Evolutionary conservation across 2,113 vertebrate species (phyloP).

Genomic region (Argyrosomus japonicus): DNA sequence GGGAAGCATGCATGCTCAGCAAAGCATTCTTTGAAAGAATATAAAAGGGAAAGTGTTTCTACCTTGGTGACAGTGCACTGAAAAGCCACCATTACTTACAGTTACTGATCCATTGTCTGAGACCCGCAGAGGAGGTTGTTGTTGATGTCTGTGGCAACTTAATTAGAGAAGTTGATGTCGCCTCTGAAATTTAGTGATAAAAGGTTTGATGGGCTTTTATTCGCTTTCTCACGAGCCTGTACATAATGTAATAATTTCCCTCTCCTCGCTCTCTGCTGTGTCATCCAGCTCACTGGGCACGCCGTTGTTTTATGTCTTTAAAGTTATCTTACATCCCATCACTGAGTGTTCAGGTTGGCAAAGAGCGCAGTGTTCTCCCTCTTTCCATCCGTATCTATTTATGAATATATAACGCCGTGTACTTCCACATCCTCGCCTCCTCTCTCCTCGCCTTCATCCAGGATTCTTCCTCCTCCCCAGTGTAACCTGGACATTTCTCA

Average conservation of each 20-base stretch:
- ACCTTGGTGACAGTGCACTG: slow-evolving; percentile 7
- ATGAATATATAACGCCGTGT: slow-evolving; percentile 23
- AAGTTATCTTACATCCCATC: slow-evolving; percentile 50
- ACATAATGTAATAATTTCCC: slow-evolving; percentile 3
- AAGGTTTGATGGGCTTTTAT: slow-evolving; percentile 52
- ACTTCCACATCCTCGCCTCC: slow-evolving; percentile 3
- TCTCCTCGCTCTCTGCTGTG: slow-evolving; percentile 12
- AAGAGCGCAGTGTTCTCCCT: slow-evolving; percentile 48
- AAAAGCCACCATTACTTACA: slow-evolving; percentile 14
- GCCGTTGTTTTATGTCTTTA: slow-evolving; percentile 43
- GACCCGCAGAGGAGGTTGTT: slow-evolving; percentile 27
- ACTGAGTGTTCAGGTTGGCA: slow-evolving; percentile 25
- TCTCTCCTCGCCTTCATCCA: slow-evolving; percentile 20
- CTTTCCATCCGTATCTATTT: slow-evolving; percentile 25
- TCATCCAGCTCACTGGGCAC: slow-evolving; percentile 14
- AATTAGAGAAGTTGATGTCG: slow-evolving; percentile 61
- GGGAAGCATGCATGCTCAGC: background rate
- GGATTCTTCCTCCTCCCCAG: slow-evolving; percentile 12
- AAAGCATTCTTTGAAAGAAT: background rate
- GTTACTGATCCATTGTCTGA: slow-evolving; percentile 46
- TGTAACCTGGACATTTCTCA: slow-evolving; percentile 55
- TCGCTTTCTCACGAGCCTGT: background rate
- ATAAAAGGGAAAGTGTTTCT: slow-evolving; percentile 1
- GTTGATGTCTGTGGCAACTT: slow-evolving; percentile 54
- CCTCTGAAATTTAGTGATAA: slow-evolving; percentile 46